These are phyloP conservation scores for Pygoscelis antarcticus DNA, from an alignment of 2,113 vertebrate genomes.

Conservation along the genomic window DNA sequence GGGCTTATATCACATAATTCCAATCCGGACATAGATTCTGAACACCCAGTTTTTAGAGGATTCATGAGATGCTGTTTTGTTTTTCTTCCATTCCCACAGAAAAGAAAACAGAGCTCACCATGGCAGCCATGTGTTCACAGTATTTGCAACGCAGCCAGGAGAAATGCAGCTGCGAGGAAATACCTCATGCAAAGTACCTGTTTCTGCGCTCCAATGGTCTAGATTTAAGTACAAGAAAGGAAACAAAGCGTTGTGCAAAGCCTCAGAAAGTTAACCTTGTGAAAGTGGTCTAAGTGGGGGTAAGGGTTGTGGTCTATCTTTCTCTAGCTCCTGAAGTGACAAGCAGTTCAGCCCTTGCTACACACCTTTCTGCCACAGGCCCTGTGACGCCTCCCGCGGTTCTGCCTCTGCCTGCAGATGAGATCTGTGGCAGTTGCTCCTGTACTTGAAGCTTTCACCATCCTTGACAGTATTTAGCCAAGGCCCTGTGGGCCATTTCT, in stretches of 20 bases:
- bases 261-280: neutral
- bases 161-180: neutral
- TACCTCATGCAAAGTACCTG: neutral
- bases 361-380: too few species aligned
- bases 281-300: neutral
- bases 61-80: neutral
- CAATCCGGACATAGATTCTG: neutral
- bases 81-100: neutral
- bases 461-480: neutral
- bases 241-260: neutral
- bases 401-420: fast-evolving
- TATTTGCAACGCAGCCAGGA: neutral
- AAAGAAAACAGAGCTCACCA: neutral
- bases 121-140: neutral
- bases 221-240: neutral
- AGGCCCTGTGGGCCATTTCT: neutral
- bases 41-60: neutral
- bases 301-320: fast-evolving
- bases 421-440: neutral
- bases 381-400: fast-evolving
- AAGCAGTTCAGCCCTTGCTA: neutral
- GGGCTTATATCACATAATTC: neutral
- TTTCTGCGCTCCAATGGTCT: neutral
- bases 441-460: neutral
- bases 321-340: neutral